Evolutionary conservation across 2,797 vertebrate species (phyloP).

Genomic region (Poecile montanus): DNA sequence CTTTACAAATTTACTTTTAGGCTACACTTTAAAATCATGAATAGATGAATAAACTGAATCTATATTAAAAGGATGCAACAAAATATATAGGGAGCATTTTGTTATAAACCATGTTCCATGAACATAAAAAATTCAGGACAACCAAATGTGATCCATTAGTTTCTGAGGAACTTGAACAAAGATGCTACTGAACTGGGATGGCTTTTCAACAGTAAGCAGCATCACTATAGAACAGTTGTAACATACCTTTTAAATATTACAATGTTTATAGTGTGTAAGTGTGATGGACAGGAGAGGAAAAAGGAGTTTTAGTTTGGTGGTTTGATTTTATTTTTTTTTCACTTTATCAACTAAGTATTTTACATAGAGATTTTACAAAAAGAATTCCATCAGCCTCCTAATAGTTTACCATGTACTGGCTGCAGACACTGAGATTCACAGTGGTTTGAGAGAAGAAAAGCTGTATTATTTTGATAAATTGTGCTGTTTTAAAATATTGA

Average conservation of each 20-base stretch:
- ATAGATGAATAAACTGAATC: not conserved
- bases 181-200: not conserved
- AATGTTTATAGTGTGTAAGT: not conserved
- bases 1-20: not conserved
- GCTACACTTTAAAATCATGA: not conserved
- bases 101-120: not conserved
- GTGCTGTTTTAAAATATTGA: conserved; percentile 32
- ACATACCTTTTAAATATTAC: not conserved
- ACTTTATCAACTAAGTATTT: not conserved
- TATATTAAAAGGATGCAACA: not conserved
- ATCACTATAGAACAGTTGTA: not conserved
- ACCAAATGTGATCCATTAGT: not conserved
- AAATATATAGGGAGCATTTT: not conserved
- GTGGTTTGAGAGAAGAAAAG: conserved; percentile 22
- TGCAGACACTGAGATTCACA: not conserved
- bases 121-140: not conserved
- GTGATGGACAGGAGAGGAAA: not conserved
- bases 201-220: not conserved
- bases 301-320: not conserved
- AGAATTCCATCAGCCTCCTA: not conserved
- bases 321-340: not conserved
- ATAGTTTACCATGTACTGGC: not conserved
- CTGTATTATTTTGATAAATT: conserved; percentile 44
- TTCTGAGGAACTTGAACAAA: not conserved
- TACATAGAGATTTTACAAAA: not conserved